These are phyloP conservation scores for Sceliomorpha sp. DNA, from an alignment of 2,888 invertebrate genomes.

Conservation along the genomic window DNA sequence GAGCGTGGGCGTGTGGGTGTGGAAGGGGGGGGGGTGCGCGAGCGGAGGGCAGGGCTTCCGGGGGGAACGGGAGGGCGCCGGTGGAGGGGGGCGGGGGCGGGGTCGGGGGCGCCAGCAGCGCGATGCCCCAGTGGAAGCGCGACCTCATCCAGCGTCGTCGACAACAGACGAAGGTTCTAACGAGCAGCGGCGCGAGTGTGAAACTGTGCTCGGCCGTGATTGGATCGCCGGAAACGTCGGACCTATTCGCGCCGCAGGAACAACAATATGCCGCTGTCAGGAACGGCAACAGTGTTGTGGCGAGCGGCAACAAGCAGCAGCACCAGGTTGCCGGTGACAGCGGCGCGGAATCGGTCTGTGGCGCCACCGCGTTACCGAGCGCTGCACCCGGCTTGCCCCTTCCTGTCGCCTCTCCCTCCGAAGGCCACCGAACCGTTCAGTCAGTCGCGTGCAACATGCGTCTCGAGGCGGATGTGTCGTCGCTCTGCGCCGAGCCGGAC, in stretches of 20 bases:
- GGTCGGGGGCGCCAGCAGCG: too few species aligned
- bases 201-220: conserved; percentile 65
- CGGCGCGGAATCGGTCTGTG: conserved; percentile 53
- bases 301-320: conserved; percentile 24
- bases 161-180: conserved; percentile 79
- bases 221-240: conserved; percentile 37
- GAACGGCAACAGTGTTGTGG: conserved; percentile 11
- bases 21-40: too few species aligned
- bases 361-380: conserved; percentile 61
- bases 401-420: conserved; percentile 65
- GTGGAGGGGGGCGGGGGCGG: conserved; percentile 61
- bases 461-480: conserved; percentile 71
- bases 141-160: conserved; percentile 85
- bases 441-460: conserved; percentile 78
- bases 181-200: conserved; percentile 67
- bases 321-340: conserved; percentile 10
- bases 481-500: conserved; percentile 69
- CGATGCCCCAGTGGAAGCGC: conserved; percentile 91
- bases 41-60: too few species aligned
- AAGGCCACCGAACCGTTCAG: conserved; percentile 57
- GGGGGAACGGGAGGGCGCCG: too few species aligned
- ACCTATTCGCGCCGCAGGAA: background rate
- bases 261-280: conserved; percentile 8
- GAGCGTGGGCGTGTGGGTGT: too few species aligned
- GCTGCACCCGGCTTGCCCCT: conserved; percentile 45